A percentile compares a stretch with the other conserved stretches of the same genome.
These are phyloP conservation scores for Australoheros scitulus DNA, from an alignment of 2,113 vertebrate genomes.

Conservation along the genomic window DNA sequence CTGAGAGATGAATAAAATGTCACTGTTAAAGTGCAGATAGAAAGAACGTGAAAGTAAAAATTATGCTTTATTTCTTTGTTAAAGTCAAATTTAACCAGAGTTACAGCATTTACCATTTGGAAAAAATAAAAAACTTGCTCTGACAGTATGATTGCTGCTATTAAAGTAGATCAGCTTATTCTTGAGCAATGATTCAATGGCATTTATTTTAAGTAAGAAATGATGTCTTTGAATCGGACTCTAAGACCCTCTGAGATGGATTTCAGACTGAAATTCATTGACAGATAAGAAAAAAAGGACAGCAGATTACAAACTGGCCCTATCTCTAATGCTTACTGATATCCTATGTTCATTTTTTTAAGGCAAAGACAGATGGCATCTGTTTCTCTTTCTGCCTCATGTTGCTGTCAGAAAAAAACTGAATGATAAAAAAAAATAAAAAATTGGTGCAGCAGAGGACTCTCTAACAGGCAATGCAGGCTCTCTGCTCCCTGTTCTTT, in stretches of 20 bases:
- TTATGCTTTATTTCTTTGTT: constrained; percentile 11
- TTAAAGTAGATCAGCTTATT: background rate
- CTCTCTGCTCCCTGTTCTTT: constrained; percentile 17
- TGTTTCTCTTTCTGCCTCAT: constrained; percentile 32
- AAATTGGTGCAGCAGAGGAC: constrained; percentile 25
- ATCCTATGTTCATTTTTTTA: background rate
- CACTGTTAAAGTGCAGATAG: constrained; percentile 26
- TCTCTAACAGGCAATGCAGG: background rate
- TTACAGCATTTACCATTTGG: background rate
- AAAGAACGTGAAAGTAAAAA: constrained; percentile 12
- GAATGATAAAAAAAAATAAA: constrained; percentile 46
- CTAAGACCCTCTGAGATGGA: background rate
- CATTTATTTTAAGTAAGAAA: background rate
- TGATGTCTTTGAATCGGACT: background rate
- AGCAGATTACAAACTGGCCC: background rate
- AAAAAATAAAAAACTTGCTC: background rate
- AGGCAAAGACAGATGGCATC: constrained; percentile 8
- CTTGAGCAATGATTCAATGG: background rate
- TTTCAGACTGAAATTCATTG: background rate
- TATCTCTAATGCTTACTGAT: constrained; percentile 3
- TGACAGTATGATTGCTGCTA: background rate
- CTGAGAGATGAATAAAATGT: constrained; percentile 43
- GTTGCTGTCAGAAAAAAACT: constrained; percentile 36
- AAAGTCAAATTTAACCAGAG: constrained; percentile 21
- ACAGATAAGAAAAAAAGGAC: background rate